These are phyloP conservation scores for Eupithecia abbreviata DNA, from an alignment of 2,888 invertebrate species.

Conservation along the genomic window DNA sequence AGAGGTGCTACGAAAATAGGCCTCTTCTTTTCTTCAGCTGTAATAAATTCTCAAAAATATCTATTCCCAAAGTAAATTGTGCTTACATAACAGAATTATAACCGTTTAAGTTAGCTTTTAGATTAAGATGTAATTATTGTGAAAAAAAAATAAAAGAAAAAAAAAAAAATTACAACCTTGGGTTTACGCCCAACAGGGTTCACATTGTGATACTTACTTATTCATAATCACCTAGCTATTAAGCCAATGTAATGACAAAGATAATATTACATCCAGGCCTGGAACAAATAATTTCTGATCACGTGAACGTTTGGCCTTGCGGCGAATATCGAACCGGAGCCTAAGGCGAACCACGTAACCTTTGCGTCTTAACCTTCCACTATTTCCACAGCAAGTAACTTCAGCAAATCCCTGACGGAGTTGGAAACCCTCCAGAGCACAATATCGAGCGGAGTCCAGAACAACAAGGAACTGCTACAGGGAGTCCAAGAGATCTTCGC, in stretches of 20 bases:
- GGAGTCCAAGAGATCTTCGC: constrained; percentile 92
- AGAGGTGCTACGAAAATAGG: neutral
- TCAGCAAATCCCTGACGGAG: constrained; percentile 92
- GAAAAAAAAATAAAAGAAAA: too few relatives aligned
- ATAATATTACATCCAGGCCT: too few relatives aligned
- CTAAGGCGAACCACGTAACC: neutral
- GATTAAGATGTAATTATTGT: too few relatives aligned
- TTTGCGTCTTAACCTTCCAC: neutral
- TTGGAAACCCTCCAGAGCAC: constrained; percentile 90
- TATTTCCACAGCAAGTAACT: constrained; percentile 89
- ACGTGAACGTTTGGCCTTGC: neutral
- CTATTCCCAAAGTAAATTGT: neutral
- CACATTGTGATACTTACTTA: too few relatives aligned
- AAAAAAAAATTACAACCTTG: too few relatives aligned
- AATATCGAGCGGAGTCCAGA: constrained; percentile 88
- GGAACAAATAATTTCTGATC: neutral
- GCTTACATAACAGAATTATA: too few relatives aligned
- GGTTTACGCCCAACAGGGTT: too few relatives aligned
- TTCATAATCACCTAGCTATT: too few relatives aligned
- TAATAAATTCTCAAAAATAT: neutral
- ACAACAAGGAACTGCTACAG: constrained; percentile 90
- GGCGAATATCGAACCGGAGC: neutral
- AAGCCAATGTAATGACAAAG: too few relatives aligned
- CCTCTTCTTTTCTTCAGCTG: neutral
- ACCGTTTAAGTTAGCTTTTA: too few relatives aligned